Evolutionary conservation across 2,113 vertebrate genomes (phyloP), one percentile per base, ranked within the genome.

Genomic region (Peromyscus maniculatus): DNA sequence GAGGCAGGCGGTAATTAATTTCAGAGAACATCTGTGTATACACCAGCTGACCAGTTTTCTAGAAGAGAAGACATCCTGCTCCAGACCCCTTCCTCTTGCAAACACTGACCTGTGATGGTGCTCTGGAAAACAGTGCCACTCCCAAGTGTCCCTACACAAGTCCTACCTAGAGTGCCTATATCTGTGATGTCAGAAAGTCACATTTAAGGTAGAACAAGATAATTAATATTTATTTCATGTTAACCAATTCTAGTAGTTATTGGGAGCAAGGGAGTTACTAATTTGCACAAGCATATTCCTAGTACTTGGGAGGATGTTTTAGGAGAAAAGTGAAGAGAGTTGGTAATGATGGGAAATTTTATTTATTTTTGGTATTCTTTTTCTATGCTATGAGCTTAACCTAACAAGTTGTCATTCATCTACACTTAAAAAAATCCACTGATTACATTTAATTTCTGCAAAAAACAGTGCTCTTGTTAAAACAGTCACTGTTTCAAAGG

Each of bases 141-240:
- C 9, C 33, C 55, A 77, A 82, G 22, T 64, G 24, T 26, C 19
- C 10, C 22, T 75, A 13, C 74, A 83, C 36, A 87, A 87, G 74
- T 71, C 2, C 19, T 12, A 72, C 26, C 3, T 1, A 79, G 33
- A 36, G 1, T 39, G 15, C 52, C 49, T 92, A 9, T 89, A 83
- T 83, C 43, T 94, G 39, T 28, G 39, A 24, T 84, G 74, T 94
- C 43, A 78, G 36, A 77, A 87, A 86, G 17, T 62, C 39, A 74
- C 62, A 31, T 91, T 57, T 12, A 46, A 80, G 21, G 52, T 89
- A 46, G n/a, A 79, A 59, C 0, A 74, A 84, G n/a, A 69, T 43
- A 52, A 43, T 55, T 83, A 83, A 71, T 87, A 92, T 43, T 77
- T 69, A 5, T 36, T 49, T 88, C 57, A 66, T 94, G 59, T 94